Evolutionary conservation across 2,888 invertebrate genomes (phyloP), one percentile per base, ranked within the genome.

Genomic region (Oscheius sp.): DNA sequence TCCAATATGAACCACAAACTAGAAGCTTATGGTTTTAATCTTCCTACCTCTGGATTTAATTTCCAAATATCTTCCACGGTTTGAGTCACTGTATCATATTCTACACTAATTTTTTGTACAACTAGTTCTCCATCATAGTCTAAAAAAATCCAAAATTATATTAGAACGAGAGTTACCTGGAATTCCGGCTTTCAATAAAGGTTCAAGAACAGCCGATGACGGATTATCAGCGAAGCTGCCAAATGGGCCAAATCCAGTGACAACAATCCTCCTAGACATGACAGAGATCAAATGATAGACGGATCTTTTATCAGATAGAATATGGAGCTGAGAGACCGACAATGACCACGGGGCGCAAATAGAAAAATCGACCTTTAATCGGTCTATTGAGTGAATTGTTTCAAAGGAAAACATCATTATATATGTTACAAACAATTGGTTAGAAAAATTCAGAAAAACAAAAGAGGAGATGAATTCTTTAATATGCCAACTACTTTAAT

Each of bases 201-300:
- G 69, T 47, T 74, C 71, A 6, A 74, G 68, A 0, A 79, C 59
- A 8, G 69, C 68, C 5, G 73, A 70, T 2, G 73, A 73, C 8
- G 79, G 79, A 49, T 79, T 79, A 12, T 70, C 70, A 3, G 66
- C 59, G 45, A 71, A 75, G 2, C 56, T 51, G 0, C 70, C 70
- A 41, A 79, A 79, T 9, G 79, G 74, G 9, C 79, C 79, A 44
- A 79, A 79, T 24, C 79, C 78, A n/a, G 70, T 71, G 6, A 73
- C 66, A 9, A 73, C 62, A 0, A 73, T 61, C 4, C 32, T 24
- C 6, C 47, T 32, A 8, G 49, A 20, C 62, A 62, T 62, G 12
- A 4, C 41, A 17, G 41, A n/a, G n/a, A n/a, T n/a, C n/a, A n/a
- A n/a, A n/a, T n/a, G n/a, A n/a, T n/a, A n/a, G n/a, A n/a, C n/a